A percentile compares a stretch with the other conserved stretches of the same genome.
These are phyloP conservation scores for Metaphire vulgaris DNA, from an alignment of 1,140 invertebrate species.

Conservation along the genomic window DNA sequence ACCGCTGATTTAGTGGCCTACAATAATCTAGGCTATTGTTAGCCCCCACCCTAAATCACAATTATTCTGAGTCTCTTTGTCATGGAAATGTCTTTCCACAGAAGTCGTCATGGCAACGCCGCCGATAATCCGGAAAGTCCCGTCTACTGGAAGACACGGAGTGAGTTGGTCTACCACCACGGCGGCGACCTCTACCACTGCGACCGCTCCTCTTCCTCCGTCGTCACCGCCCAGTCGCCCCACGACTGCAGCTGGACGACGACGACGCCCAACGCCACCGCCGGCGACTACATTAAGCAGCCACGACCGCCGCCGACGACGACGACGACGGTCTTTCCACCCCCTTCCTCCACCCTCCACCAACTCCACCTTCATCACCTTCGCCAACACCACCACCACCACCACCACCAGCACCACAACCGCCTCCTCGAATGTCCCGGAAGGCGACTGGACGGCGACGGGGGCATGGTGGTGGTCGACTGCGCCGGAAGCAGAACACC, in stretches of 20 bases:
- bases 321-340: background rate
- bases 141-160: background rate
- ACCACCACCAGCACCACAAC: background rate
- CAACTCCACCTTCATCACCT: too few species aligned
- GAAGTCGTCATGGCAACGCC: background rate
- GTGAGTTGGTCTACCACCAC: slow-evolving; percentile 1
- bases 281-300: too few species aligned
- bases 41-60: too few species aligned
- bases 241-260: background rate
- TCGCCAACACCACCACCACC: background rate
- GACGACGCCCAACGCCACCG: background rate
- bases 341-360: too few species aligned
- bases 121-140: background rate
- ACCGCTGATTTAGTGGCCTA: too few species aligned
- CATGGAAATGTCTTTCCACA: background rate
- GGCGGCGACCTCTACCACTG: background rate
- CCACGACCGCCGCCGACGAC: too few species aligned
- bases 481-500: background rate
- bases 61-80: too few species aligned
- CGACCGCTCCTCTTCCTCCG: background rate
- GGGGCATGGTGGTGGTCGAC: background rate
- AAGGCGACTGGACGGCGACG: background rate
- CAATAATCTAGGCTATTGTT: too few species aligned
- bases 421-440: background rate
- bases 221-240: too few species aligned